Conservation (phyloP, 2,113 vertebrate genomes). For the Phoenicopterus ruber region DNA sequence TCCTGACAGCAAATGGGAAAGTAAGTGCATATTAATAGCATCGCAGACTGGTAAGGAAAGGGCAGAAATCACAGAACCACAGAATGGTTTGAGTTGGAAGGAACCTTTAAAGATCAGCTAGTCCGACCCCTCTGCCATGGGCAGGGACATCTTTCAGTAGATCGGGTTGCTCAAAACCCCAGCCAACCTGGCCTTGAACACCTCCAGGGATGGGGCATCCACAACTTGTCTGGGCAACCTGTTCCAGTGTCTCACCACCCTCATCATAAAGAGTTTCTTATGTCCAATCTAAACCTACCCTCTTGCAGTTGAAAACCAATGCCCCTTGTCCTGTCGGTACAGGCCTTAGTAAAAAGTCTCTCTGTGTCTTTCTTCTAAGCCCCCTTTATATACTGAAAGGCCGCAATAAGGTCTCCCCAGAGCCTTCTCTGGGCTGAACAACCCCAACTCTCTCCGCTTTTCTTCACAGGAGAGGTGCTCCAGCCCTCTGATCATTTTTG, state of each 20-base stretch:
- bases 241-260: background rate
- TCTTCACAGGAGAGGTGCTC: background rate
- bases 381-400: background rate
- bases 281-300: background rate
- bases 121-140: background rate
- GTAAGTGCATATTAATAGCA: background rate
- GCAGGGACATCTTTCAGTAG: background rate
- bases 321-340: background rate
- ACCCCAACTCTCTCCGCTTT: background rate
- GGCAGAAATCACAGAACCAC: background rate
- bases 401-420: fast-evolving
- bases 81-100: background rate
- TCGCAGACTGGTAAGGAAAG: background rate
- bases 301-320: background rate
- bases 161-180: background rate
- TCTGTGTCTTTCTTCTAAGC: background rate
- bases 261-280: background rate
- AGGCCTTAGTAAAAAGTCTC: background rate
- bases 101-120: background rate
- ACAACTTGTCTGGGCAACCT: background rate
- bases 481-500: background rate
- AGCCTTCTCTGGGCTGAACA: background rate
- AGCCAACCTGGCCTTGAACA: background rate
- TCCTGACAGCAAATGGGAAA: background rate
- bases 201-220: background rate